Conservation (phyloP, 2,113 vertebrate species). For the Embiotoca jacksoni region DNA sequence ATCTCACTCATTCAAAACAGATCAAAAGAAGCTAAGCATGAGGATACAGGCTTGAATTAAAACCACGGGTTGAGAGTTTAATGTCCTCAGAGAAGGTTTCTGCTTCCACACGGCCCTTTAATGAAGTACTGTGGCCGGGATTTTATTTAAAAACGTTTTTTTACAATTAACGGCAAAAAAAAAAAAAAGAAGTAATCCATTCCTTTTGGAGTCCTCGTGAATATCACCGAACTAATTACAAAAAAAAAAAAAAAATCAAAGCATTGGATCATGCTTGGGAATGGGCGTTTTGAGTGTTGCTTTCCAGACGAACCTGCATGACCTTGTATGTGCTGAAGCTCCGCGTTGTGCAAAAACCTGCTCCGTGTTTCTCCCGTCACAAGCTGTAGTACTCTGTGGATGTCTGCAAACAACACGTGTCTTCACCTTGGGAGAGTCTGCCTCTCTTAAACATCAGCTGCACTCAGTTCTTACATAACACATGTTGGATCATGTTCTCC, state of each 20-base stretch:
- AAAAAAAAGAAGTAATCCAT: background rate
- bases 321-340: slow-evolving; percentile 69
- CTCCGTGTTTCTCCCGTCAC: slow-evolving; percentile 56
- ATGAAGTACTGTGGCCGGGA: slow-evolving; percentile 27
- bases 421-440: slow-evolving; percentile 24
- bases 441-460: slow-evolving; percentile 23
- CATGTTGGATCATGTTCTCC: slow-evolving; percentile 10
- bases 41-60: slow-evolving; percentile 33
- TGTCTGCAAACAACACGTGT: slow-evolving; percentile 45
- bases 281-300: slow-evolving; percentile 58
- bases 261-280: slow-evolving; percentile 29
- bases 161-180: slow-evolving; percentile 41
- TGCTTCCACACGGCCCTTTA: slow-evolving; percentile 32
- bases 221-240: slow-evolving; percentile 27
- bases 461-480: background rate
- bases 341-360: slow-evolving; percentile 58
- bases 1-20: slow-evolving; percentile 64
- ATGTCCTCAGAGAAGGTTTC: background rate
- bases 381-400: slow-evolving; percentile 56
- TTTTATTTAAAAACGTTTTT: slow-evolving; percentile 2
- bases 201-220: slow-evolving; percentile 32
- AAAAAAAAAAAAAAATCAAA: slow-evolving; percentile 31
- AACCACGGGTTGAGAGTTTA: slow-evolving; percentile 16
- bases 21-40: slow-evolving; percentile 61
- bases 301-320: slow-evolving; percentile 81